phyloP scores from a whole-genome alignment of 2,797 vertebrate species.

The Paratrypauchen microcephalus region DNA sequence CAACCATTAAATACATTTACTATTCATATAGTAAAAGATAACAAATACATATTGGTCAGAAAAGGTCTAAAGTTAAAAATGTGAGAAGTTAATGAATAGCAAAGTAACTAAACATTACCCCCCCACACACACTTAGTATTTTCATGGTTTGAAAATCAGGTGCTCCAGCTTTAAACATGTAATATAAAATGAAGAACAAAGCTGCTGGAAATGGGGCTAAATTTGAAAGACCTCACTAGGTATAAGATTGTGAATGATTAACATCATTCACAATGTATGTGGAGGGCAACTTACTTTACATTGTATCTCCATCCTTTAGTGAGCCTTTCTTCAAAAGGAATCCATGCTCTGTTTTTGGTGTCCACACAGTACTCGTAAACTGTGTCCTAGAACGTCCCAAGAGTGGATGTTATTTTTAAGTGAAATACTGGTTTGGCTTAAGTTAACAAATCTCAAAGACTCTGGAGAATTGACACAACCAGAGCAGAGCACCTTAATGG shows the following conservation, averaged over 20 bases:
- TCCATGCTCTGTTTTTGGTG: constrained; percentile 83
- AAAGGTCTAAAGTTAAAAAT: too few species aligned
- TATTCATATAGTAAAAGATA: neutral
- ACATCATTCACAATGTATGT: neutral
- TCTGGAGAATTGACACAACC: neutral
- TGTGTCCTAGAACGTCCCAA: constrained; percentile 75
- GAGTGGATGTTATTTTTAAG: neutral
- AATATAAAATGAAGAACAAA: too few species aligned
- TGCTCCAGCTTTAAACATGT: too few species aligned
- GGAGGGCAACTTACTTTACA: constrained; percentile 73
- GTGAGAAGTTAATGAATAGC: too few species aligned
- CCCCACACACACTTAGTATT: too few species aligned
- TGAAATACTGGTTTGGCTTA: neutral
- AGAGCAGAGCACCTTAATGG: constrained; percentile 52
- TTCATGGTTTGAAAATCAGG: too few species aligned
- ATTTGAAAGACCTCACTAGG: too few species aligned
- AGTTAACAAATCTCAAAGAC: neutral
- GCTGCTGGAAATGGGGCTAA: too few species aligned
- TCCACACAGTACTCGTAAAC: constrained; percentile 90
- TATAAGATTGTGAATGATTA: neutral
- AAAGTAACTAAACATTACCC: too few species aligned
- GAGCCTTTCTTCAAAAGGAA: constrained; percentile 84
- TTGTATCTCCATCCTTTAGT: constrained; percentile 85
- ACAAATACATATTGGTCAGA: too few species aligned
- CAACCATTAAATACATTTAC: neutral